phyloP scores from a whole-genome alignment of 2,797 vertebrate genomes.

The Myotis vivesi region DNA sequence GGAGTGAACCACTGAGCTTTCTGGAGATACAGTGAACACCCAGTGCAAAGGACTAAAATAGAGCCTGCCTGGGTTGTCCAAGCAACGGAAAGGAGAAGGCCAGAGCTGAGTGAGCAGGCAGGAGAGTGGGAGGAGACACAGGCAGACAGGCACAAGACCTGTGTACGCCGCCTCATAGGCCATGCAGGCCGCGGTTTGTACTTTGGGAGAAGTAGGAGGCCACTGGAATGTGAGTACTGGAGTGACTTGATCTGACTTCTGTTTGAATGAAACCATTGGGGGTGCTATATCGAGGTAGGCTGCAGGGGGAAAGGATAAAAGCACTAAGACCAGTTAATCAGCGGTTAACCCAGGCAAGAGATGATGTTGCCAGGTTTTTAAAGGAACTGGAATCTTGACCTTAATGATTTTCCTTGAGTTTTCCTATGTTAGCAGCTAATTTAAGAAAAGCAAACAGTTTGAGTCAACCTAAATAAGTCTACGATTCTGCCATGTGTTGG shows the following conservation, averaged over 20 bases:
- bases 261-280: neutral
- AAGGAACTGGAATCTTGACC: neutral
- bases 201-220: neutral
- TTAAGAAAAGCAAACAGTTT: slow-evolving; percentile 20
- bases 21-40: neutral
- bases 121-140: neutral
- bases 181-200: neutral
- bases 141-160: neutral
- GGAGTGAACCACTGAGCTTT: neutral
- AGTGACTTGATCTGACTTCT: neutral
- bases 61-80: neutral
- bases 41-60: neutral
- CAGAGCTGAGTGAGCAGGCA: neutral
- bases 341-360: neutral
- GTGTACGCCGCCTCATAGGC: neutral
- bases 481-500: neutral
- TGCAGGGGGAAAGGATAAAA: neutral
- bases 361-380: neutral
- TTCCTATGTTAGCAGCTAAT: neutral
- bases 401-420: neutral
- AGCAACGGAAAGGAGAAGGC: neutral
- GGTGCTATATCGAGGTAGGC: neutral
- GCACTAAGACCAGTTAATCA: neutral
- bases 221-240: neutral
- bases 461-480: neutral